Conservation (phyloP, 1,140 invertebrate species). For the Anagrus nilaparvatae region DNA sequence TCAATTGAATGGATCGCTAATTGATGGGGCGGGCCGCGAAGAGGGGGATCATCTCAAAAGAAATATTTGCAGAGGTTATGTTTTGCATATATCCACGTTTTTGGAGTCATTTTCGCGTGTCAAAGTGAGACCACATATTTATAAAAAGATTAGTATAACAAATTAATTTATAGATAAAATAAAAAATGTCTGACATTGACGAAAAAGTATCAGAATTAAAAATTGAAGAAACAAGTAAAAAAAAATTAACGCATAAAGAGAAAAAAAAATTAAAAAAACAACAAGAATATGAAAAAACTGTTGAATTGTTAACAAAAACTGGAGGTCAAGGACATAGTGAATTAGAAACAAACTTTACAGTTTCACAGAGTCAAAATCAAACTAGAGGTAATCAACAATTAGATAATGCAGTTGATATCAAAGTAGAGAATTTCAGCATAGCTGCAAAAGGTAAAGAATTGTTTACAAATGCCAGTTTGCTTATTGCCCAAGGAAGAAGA, state of each 20-base stretch:
- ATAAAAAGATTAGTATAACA: no score
- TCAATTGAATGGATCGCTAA: no score
- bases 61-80: no score
- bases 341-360: constrained; percentile 88
- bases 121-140: no score
- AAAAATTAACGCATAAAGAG: constrained; percentile 85
- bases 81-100: no score
- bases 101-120: no score
- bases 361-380: constrained; percentile 61
- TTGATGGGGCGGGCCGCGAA: no score
- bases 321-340: constrained; percentile 80
- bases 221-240: constrained; percentile 29
- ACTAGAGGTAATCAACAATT: constrained; percentile 58
- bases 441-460: constrained; percentile 95
- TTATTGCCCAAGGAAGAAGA: constrained; percentile 86
- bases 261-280: constrained; percentile 91
- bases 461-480: constrained; percentile 91
- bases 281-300: constrained; percentile 82
- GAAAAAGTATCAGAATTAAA: constrained; percentile 29
- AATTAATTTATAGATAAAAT: not conserved
- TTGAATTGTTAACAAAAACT: constrained; percentile 80
- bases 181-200: constrained; percentile 30
- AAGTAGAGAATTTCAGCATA: constrained; percentile 98
- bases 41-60: no score
- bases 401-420: constrained; percentile 95